A percentile compares a stretch with the other conserved stretches of the same genome.
These are phyloP conservation scores for Dasyurus viverrinus DNA, from an alignment of 2,113 vertebrate species.

Conservation along the genomic window DNA sequence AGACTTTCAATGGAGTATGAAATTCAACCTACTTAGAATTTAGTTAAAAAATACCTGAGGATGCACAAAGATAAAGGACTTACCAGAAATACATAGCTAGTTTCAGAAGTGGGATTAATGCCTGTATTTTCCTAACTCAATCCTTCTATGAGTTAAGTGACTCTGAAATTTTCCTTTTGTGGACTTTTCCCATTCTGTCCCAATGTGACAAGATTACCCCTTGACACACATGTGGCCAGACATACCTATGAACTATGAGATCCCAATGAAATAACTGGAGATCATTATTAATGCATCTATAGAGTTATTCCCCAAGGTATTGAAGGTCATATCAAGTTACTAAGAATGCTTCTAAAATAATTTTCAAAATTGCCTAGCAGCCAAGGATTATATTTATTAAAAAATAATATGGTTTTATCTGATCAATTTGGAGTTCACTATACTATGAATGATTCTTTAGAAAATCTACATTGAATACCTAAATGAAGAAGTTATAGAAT, in stretches of 20 bases:
- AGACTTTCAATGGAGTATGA: background rate
- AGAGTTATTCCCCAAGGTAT: background rate
- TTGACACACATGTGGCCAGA: background rate
- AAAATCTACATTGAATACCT: background rate
- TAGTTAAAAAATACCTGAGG: background rate
- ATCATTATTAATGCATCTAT: background rate
- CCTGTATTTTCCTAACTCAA: background rate
- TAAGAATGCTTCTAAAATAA: background rate
- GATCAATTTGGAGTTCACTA: background rate
- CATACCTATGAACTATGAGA: background rate
- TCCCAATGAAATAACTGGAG: background rate
- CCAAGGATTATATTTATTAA: slow-evolving; percentile 26
- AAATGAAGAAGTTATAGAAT: background rate
- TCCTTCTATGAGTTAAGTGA: background rate
- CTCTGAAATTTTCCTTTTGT: background rate
- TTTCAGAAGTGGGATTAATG: background rate
- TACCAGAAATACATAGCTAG: background rate
- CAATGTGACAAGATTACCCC: background rate
- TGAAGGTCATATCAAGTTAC: background rate
- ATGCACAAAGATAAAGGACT: background rate
- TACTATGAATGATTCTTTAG: slow-evolving; percentile 6
- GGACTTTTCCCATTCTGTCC: background rate
- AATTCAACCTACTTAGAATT: background rate
- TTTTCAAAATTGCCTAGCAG: background rate
- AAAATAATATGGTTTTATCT: slow-evolving; percentile 14